These are phyloP conservation scores for Pseudomyrmex concolor DNA, from an alignment of 1,140 invertebrate genomes.

Conservation along the genomic window DNA sequence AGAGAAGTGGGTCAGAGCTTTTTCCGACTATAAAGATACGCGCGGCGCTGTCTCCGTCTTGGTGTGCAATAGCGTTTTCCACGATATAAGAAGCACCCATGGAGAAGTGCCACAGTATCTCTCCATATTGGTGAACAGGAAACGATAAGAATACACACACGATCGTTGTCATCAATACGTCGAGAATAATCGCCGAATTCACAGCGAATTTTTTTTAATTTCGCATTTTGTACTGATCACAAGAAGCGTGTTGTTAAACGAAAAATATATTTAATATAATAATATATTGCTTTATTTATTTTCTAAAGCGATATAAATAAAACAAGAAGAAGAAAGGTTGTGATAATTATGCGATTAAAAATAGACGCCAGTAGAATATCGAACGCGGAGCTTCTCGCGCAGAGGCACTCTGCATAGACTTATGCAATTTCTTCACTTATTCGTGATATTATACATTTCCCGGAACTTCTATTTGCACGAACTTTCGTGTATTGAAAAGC, in stretches of 20 bases:
- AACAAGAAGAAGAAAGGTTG: not conserved
- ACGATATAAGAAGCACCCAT: conserved; percentile 43
- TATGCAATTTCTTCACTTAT: conserved; percentile 82
- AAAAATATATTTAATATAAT: not conserved
- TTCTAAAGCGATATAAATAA: not conserved
- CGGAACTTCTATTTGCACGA: conserved; percentile 80
- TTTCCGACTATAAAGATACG: conserved; percentile 67
- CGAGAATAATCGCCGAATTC: not conserved
- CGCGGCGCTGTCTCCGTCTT: not conserved
- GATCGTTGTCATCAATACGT: not conserved
- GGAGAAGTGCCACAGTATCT: not conserved
- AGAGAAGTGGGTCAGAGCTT: conserved; percentile 73
- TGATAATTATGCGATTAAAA: not conserved
- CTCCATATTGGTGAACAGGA: not conserved
- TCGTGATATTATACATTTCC: conserved; percentile 81
- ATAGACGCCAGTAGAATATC: conserved; percentile 58
- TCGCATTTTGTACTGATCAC: not conserved
- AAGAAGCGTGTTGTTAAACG: not conserved
- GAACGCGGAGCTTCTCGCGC: conserved; percentile 52
- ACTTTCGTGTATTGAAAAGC: conserved; percentile 79
- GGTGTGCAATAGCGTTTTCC: conserved; percentile 31
- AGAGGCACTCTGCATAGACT: conserved; percentile 75
- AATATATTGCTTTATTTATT: too few species aligned
- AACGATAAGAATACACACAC: not conserved
- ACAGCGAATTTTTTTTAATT: not conserved